Percentiles rank a stretch among this genome's conserved stretches.
phyloP scores from a whole-genome alignment of 2,113 vertebrate species.

The Apus apus region DNA sequence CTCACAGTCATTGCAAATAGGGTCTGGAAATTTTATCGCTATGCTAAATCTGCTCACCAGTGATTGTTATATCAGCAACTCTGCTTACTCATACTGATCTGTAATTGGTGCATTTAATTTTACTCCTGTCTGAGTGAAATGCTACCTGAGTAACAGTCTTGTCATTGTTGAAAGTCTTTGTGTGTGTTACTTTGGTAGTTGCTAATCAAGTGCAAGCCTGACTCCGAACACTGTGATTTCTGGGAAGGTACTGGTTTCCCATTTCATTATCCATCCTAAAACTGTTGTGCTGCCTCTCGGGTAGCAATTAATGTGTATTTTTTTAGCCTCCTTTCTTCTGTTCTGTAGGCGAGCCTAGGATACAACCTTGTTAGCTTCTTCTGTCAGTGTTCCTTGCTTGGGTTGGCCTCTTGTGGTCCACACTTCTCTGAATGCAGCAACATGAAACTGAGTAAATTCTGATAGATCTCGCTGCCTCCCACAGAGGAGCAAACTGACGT shows the following conservation, averaged over 20 bases:
- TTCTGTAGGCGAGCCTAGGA: not conserved
- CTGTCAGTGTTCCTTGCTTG: not conserved
- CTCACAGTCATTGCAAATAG: not conserved
- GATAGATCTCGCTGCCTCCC: not conserved
- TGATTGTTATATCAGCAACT: not conserved
- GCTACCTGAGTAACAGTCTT: not conserved
- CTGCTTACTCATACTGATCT: not conserved
- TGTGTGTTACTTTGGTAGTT: not conserved
- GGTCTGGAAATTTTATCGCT: not conserved
- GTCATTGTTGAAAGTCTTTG: not conserved
- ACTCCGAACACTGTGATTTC: not conserved
- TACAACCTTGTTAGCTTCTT: not conserved
- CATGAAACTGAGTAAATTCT: not conserved
- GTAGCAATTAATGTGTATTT: not conserved
- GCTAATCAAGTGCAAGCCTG: not conserved
- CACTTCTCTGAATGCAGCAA: not conserved
- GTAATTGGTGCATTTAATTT: not conserved
- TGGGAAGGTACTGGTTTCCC: not conserved
- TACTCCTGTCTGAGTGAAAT: not conserved
- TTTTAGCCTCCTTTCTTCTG: not conserved
- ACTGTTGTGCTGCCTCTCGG: not conserved
- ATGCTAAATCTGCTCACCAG: not conserved
- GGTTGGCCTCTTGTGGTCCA: not conserved
- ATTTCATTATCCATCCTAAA: not conserved
- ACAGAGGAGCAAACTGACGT: not conserved